Evolutionary conservation across 2,113 vertebrate genomes (phyloP).

Genomic region (Proterorhinus semilunaris): DNA sequence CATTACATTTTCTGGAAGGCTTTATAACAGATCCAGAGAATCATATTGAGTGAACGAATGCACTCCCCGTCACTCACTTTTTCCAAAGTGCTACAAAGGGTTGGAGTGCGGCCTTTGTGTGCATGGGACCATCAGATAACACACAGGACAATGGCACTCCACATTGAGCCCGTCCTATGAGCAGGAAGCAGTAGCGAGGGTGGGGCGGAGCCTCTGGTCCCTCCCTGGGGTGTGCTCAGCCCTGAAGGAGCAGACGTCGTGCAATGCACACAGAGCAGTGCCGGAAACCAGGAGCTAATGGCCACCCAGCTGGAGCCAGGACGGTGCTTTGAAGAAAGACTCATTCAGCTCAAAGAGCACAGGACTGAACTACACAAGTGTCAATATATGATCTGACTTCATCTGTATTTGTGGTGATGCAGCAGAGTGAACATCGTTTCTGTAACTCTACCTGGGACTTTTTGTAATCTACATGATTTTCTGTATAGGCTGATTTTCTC

Average conservation of each 20-base stretch:
- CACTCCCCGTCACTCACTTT: neutral
- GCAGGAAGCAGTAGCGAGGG: conserved; percentile 78
- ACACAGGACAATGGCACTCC: conserved; percentile 79
- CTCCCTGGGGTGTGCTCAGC: conserved; percentile 76
- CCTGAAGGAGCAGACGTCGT: conserved; percentile 68
- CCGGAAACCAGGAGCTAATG: conserved; percentile 77
- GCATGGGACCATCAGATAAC: conserved; percentile 80
- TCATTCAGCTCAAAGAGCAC: conserved; percentile 48
- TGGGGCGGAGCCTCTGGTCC: conserved; percentile 70
- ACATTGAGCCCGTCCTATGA: conserved; percentile 77
- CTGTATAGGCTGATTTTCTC: too few relatives aligned
- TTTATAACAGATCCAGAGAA: neutral
- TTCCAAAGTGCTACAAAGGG: neutral
- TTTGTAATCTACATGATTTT: too few relatives aligned
- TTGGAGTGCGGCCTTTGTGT: conserved; percentile 37
- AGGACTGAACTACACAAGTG: conserved; percentile 6
- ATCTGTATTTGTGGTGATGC: neutral
- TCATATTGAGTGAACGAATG: neutral
- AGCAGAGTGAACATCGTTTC: neutral
- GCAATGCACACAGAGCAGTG: conserved; percentile 68
- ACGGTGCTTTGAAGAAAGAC: conserved; percentile 70
- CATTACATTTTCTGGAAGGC: neutral
- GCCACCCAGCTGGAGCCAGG: conserved; percentile 77
- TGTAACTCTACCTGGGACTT: neutral
- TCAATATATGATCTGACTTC: neutral